Base-by-base conservation (phyloP, 1,140 invertebrate species). In the Lepidurus packardi region DNA sequence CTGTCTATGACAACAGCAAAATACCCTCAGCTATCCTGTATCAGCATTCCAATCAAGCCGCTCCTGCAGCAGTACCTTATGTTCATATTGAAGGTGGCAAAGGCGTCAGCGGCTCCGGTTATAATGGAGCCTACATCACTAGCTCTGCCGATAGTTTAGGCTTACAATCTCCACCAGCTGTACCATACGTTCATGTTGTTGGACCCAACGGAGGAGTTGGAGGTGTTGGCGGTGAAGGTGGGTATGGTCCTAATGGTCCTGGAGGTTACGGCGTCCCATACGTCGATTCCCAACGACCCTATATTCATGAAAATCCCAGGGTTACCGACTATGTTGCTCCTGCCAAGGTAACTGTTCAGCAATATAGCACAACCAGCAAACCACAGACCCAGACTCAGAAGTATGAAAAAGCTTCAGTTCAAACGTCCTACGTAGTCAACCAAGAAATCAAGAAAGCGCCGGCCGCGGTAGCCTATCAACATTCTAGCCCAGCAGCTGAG, bases 181-280 rank as follows among this genome's bases (percentile, higher is more conserved):
- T 77, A 77, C 75, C 75, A 21, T 77, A 77, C 75, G 41, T 77
- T 77, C 75, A 77, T 44, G 41, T 77, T 13, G 41, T 77, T 11
- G 75, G 75, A 77, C 43, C 75, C 24, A 77, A 77, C 24, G 75
- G 75, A 11, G 65, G 53, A 1, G 41, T 73, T 16, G 65, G 65
- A 43, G 43, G 53, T n/a, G 73, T n/a, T 73, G 80, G 80, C 78
- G 74, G 73, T 21, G 77, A 44, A 74, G 73, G 75, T n/a, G 73
- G 75, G 43, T 21, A 75, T 41, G 78, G 80, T 34, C 47, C 80
- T 75, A 81, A 75, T 74, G 24, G 80, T 41, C 75, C 42, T 21
- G 76, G 77, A 76, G 47, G 53, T 73, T 45, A 74, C 47, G 80
- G 43, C 10, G 77, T 73, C 43, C 44, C 74, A n/a, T 65, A 65